Percentiles rank a stretch among this genome's conserved stretches.
Evolutionary conservation across 1,140 invertebrate species (phyloP).

Genomic region (Lepidurus packardi): DNA sequence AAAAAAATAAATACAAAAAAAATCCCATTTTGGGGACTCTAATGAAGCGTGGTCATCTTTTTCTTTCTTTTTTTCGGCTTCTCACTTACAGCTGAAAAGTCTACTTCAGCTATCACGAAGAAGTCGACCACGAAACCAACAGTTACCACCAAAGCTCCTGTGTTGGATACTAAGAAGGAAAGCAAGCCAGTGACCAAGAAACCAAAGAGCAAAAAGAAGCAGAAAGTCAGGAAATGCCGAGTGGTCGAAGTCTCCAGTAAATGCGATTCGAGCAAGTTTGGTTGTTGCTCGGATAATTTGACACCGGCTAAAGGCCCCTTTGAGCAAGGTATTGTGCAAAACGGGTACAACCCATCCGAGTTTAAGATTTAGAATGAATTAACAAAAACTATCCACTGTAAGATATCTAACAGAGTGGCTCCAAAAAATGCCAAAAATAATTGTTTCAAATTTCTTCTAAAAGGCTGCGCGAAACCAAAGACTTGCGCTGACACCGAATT

Average conservation of each 20-base stretch:
- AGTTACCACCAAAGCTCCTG: constrained; percentile 37
- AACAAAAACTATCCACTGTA: neutral
- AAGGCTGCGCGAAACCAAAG: constrained; percentile 30
- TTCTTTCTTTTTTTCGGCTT: neutral
- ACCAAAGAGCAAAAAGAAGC: constrained; percentile 30
- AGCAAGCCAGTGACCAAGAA: neutral
- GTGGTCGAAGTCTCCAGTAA: constrained; percentile 38
- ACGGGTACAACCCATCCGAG: neutral
- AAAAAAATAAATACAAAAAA: neutral
- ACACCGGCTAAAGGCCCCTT: constrained; percentile 64
- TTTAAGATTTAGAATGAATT: neutral
- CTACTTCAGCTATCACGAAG: constrained; percentile 3
- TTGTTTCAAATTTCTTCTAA: neutral
- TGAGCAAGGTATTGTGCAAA: constrained; percentile 24
- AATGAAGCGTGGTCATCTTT: neutral
- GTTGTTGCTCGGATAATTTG: constrained; percentile 87
- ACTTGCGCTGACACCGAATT: constrained; percentile 65
- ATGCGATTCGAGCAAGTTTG: constrained; percentile 67
- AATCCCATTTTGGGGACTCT: neutral
- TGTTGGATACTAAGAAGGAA: constrained; percentile 34
- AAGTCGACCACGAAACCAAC: constrained; percentile 32
- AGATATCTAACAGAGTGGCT: neutral
- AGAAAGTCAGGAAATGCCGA: constrained; percentile 30
- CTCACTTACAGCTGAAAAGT: neutral
- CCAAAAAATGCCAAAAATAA: neutral